Percentiles rank a stretch among this genome's conserved stretches.
These are phyloP conservation scores for Takifugu rubripes DNA, from an alignment of 2,797 vertebrate genomes.

Conservation along the genomic window DNA sequence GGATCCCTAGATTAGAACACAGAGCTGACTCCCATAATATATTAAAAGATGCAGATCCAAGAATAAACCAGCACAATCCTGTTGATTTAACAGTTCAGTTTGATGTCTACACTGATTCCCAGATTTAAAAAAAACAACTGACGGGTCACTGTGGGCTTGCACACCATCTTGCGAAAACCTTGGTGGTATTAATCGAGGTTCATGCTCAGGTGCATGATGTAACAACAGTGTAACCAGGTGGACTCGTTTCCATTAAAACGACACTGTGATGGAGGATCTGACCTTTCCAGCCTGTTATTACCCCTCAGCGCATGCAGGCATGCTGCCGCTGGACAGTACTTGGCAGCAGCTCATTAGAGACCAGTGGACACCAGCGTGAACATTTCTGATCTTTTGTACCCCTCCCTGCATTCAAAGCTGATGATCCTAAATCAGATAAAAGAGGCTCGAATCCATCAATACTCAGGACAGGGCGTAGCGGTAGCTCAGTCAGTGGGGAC, in stretches of 20 bases:
- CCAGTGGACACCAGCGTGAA: slow-evolving; percentile 26
- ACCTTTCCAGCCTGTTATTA: slow-evolving; percentile 68
- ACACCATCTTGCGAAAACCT: slow-evolving; percentile 9
- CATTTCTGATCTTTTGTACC: slow-evolving; percentile 2
- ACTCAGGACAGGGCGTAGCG: too few relatives aligned
- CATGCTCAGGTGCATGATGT: slow-evolving; percentile 59
- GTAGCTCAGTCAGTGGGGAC: too few relatives aligned
- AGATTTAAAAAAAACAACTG: too few relatives aligned
- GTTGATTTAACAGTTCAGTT: too few relatives aligned
- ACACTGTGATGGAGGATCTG: slow-evolving; percentile 66
- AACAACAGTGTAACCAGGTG: slow-evolving; percentile 20
- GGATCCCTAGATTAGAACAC: too few relatives aligned
- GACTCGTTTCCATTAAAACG: slow-evolving; percentile 70
- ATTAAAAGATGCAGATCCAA: too few relatives aligned
- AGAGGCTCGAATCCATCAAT: not conserved
- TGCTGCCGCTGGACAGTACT: slow-evolving; percentile 45
- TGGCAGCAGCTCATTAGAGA: slow-evolving; percentile 35
- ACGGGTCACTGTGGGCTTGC: too few relatives aligned
- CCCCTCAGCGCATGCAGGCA: slow-evolving; percentile 10
- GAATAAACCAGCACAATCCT: too few relatives aligned
- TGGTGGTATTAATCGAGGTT: slow-evolving; percentile 56
- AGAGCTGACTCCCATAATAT: too few relatives aligned
- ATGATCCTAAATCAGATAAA: not conserved
- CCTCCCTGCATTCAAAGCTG: too few relatives aligned
- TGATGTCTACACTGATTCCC: too few relatives aligned